These are phyloP conservation scores for Syngnathus floridae DNA, from an alignment of 2,113 vertebrate species.

Conservation along the genomic window DNA sequence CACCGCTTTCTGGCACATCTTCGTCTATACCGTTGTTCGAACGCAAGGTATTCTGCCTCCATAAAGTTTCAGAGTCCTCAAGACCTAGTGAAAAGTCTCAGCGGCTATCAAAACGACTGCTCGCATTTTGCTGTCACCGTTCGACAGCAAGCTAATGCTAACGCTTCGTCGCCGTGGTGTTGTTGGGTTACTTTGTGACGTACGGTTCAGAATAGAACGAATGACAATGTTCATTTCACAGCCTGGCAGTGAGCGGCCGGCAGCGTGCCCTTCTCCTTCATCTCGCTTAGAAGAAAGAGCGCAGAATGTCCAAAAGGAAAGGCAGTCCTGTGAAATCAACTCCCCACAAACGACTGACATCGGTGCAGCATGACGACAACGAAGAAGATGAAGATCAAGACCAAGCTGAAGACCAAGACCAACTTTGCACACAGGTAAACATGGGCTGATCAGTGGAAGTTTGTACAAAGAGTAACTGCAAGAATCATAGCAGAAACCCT, in stretches of 20 bases:
- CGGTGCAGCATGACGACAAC: conserved; percentile 8
- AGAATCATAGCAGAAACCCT: background rate
- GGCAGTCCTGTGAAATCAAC: conserved; percentile 14
- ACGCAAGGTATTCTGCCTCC: background rate
- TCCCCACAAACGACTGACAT: conserved; percentile 26
- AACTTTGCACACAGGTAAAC: conserved; percentile 23
- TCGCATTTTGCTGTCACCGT: background rate
- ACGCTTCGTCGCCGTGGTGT: background rate
- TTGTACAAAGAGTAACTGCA: background rate
- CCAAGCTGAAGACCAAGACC: background rate
- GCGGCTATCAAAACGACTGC: background rate
- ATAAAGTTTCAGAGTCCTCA: background rate
- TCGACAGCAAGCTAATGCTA: background rate
- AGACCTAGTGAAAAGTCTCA: background rate
- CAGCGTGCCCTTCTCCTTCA: background rate
- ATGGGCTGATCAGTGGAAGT: no score
- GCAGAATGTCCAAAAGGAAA: conserved; percentile 52
- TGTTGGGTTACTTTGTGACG: background rate
- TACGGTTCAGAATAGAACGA: no score
- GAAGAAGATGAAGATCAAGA: conserved; percentile 12
- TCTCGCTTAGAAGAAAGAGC: conserved; percentile 1
- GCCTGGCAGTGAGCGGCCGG: background rate
- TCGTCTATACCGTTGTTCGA: background rate
- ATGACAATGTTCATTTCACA: no score
- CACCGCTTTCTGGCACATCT: background rate